Conservation (phyloP, 2,888 invertebrate genomes). For the Seira sanloemensis region DNA sequence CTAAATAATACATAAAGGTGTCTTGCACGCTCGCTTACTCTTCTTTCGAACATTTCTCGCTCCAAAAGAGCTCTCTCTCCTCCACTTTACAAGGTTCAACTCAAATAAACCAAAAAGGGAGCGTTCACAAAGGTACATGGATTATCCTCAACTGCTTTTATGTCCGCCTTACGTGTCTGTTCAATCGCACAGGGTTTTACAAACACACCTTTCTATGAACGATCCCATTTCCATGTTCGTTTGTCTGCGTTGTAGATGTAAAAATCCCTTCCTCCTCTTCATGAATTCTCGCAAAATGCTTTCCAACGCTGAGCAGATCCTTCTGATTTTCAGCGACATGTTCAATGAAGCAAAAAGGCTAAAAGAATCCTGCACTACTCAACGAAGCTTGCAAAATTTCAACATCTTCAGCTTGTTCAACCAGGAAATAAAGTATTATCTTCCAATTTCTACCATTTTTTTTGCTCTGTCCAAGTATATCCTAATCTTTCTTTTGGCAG, state of each 20-base stretch:
- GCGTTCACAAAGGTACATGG: too few species aligned
- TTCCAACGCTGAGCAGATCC: not conserved
- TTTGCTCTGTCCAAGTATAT: not conserved
- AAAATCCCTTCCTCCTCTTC: not conserved
- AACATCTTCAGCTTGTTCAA: not conserved
- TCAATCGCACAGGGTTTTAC: too few species aligned
- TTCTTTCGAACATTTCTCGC: not conserved
- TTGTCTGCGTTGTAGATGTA: not conserved
- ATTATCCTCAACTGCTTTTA: too few species aligned
- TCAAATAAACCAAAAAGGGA: too few species aligned
- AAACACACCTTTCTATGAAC: too few species aligned
- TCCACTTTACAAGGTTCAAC: too few species aligned
- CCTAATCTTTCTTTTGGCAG: not conserved
- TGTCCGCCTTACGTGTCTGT: too few species aligned
- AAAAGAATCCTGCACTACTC: not conserved
- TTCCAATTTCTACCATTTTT: not conserved
- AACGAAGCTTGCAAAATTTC: not conserved
- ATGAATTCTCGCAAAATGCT: not conserved
- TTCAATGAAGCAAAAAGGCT: constrained; percentile 4
- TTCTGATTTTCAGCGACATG: not conserved
- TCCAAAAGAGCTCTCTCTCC: not conserved
- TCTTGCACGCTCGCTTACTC: constrained; percentile 16
- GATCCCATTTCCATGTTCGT: too few species aligned
- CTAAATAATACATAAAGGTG: constrained; percentile 32
- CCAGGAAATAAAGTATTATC: not conserved